Evolutionary conservation across 92 coral and sea anemone species (phyloP).

Genomic region (Zoanthus gigantus): DNA sequence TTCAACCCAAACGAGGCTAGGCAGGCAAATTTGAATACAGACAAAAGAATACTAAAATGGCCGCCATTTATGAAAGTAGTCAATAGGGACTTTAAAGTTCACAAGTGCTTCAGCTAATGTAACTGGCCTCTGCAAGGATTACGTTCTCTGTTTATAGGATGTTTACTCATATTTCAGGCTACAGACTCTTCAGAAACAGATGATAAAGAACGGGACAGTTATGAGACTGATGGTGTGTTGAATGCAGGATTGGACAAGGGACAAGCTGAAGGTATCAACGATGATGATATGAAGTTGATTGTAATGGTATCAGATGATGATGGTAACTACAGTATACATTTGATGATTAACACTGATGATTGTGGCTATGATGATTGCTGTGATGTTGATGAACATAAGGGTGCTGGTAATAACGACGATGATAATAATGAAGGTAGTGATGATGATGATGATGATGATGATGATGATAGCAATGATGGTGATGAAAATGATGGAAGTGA

Average conservation of each 20-base stretch:
- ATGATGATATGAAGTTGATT: neutral
- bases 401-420: neutral
- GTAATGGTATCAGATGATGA: neutral
- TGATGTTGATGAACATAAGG: neutral
- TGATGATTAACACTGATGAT: neutral
- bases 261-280: conserved; percentile 38
- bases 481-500: neutral
- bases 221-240: conserved; percentile 61
- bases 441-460: neutral
- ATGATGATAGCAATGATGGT: neutral
- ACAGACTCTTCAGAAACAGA: conserved; percentile 40
- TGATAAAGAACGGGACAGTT: conserved; percentile 69
- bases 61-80: too few relatives aligned
- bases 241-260: conserved; percentile 53
- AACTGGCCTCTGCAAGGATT: too few relatives aligned
- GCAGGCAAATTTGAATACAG: too few relatives aligned
- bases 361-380: neutral
- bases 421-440: neutral
- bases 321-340: neutral
- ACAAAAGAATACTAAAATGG: too few relatives aligned
- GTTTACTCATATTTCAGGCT: conserved; percentile 33
- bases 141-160: too few relatives aligned
- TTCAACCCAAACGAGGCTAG: too few relatives aligned
- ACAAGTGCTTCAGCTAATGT: too few relatives aligned
- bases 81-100: too few relatives aligned